Base-by-base conservation (phyloP, 2,113 vertebrate species). In the Chaenocephalus aceratus region DNA sequence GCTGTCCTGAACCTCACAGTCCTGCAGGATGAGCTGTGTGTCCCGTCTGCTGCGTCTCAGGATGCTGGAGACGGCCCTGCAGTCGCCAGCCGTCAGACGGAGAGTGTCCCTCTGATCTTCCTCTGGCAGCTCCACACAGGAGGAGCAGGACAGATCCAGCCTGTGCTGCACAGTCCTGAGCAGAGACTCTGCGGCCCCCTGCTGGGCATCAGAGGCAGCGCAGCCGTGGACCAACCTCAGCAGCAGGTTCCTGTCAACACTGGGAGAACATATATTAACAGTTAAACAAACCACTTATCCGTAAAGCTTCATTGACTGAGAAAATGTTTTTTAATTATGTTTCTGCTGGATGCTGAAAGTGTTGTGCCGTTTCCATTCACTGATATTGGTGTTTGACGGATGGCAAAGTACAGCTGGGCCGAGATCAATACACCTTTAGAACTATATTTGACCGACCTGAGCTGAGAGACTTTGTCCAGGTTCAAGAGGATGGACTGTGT, bases 221-320 rank as follows among this genome's bases (percentile, higher is more conserved):
- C 84, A 82, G 71, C 75, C 62, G 75, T 72, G 79, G 60, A 79
- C 12, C 9, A 86, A 70, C 59, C 53, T 78, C 58, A 86, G 79
- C 84, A 86, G 65, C 54, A 60, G 69, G 1, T 69, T 74, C 63
- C 74, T 82, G 83, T 81, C 83, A 16, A 77, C 64, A 78, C 83
- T 85, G 46, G 26, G 0, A 1, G 34, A 61, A 7, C 48, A 48
- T 16, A 3, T 10, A 59, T 30, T 1, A 49, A 9, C 13, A 46
- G 1, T 49, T 14, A 10, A 34, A n/a, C 16, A 2, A 23, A 68
- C 26, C 2, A 30, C 26, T 30, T 30, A 30, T 30, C 26, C 26
- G 3, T 30, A 30, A 30, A 30, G 26, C 26, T 3, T 30, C 3
- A 30, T 30, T 30, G 26, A 30, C 26, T 3, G 26, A 30, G 26